Conservation (phyloP, 2,888 invertebrate genomes). For the Drosophila pseudotalamancana region DNA sequence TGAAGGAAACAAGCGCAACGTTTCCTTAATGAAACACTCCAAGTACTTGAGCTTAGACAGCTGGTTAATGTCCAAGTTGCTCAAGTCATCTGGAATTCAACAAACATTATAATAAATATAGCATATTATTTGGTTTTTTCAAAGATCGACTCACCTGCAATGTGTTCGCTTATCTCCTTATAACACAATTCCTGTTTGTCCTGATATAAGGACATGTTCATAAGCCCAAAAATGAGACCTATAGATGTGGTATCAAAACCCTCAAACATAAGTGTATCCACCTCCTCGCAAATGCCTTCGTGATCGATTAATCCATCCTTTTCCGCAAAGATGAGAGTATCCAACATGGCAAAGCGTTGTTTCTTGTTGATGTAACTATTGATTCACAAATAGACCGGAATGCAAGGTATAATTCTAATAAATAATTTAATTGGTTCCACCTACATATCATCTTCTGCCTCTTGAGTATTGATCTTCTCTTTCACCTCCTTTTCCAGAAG, state of each 20-base stretch:
- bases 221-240: conserved; percentile 69
- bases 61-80: conserved; percentile 50
- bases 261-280: conserved; percentile 88
- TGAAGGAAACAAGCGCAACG: conserved; percentile 86
- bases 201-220: conserved; percentile 70
- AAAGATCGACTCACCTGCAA: conserved; percentile 56
- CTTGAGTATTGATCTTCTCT: background rate
- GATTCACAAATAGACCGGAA: too few relatives aligned
- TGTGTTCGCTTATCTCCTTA: conserved; percentile 66
- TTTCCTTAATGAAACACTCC: conserved; percentile 67
- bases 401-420: background rate
- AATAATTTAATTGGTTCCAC: background rate
- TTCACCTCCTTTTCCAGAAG: conserved; percentile 48
- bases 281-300: conserved; percentile 87
- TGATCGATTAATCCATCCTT: conserved; percentile 76
- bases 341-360: conserved; percentile 77
- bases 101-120: background rate
- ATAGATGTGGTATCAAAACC: conserved; percentile 78
- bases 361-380: conserved; percentile 65
- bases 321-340: conserved; percentile 73
- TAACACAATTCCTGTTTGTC: conserved; percentile 74
- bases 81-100: conserved; percentile 49
- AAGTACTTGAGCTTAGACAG: conserved; percentile 54
- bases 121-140: too few relatives aligned
- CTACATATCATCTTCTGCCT: conserved; percentile 49